These are phyloP conservation scores for Liolophura sinensis DNA, from an alignment of 1,140 invertebrate genomes.

Conservation along the genomic window DNA sequence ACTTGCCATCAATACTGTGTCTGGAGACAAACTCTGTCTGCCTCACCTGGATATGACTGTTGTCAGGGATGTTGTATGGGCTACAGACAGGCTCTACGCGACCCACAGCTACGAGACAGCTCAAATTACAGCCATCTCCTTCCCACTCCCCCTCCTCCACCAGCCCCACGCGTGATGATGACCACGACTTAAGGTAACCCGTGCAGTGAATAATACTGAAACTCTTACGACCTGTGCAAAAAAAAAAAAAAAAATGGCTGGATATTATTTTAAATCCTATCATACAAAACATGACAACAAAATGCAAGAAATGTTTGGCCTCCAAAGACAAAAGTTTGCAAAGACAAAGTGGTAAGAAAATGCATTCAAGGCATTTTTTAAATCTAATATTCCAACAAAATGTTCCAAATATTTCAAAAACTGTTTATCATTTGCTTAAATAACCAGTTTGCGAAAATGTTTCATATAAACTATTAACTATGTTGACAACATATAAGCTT, in stretches of 20 bases:
- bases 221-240: constrained; percentile 67
- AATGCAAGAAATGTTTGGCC: no score
- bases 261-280: no score
- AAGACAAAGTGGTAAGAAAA: no score
- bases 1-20: constrained; percentile 67
- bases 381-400: no score
- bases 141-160: constrained; percentile 67
- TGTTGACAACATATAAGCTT: no score
- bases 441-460: no score
- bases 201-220: constrained; percentile 85
- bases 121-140: constrained; percentile 75
- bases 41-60: constrained; percentile 41
- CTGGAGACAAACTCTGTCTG: constrained; percentile 71
- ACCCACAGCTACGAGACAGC: constrained; percentile 75
- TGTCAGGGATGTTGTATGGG: constrained; percentile 29
- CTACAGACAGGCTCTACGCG: constrained; percentile 66
- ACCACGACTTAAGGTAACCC: constrained; percentile 91
- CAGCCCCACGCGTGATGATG: constrained; percentile 73
- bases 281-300: no score
- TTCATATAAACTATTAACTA: no score
- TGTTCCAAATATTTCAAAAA: no score
- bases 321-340: no score
- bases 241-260: neutral
- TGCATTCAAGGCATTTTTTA: no score
- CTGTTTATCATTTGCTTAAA: no score